Percentiles rank a stretch among this genome's conserved stretches.
phyloP scores from a whole-genome alignment of 2,888 invertebrate species.

The Melinaea marsaeus region DNA sequence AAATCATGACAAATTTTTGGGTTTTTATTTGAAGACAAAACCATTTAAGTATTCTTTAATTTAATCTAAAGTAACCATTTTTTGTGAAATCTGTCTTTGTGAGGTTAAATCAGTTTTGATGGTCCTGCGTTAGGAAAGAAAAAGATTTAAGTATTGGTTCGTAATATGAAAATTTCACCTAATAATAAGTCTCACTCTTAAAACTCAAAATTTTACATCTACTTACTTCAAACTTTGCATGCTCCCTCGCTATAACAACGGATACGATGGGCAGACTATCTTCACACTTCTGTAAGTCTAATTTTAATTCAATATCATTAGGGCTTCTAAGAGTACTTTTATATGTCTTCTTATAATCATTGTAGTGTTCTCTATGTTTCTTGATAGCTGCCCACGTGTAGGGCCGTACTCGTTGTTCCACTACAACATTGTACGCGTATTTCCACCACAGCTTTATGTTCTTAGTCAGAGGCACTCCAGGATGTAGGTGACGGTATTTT shows the following conservation, averaged over 20 bases:
- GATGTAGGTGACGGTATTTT: constrained; percentile 81
- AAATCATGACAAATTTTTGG: too few relatives aligned
- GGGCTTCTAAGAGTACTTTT: constrained; percentile 84
- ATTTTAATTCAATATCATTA: constrained; percentile 84
- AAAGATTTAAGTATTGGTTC: too few relatives aligned
- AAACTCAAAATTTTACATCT: background rate
- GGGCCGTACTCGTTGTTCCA: constrained; percentile 84
- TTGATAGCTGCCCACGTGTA: constrained; percentile 86
- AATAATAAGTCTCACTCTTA: too few relatives aligned
- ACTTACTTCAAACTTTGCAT: constrained; percentile 85
- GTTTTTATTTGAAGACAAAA: too few relatives aligned
- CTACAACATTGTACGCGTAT: constrained; percentile 83
- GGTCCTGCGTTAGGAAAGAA: too few relatives aligned
- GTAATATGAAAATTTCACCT: too few relatives aligned
- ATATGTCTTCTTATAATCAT: constrained; percentile 82
- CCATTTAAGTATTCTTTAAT: too few relatives aligned
- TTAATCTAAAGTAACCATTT: too few relatives aligned
- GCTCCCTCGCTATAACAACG: constrained; percentile 87
- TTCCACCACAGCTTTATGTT: constrained; percentile 85
- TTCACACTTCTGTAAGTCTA: constrained; percentile 86
- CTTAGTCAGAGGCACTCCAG: constrained; percentile 75
- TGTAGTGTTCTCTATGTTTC: constrained; percentile 82
- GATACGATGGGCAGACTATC: constrained; percentile 85
- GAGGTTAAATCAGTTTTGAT: too few relatives aligned
- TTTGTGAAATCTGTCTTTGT: too few relatives aligned